A percentile compares a stretch with the other conserved stretches of the same genome.
Evolutionary conservation across 2,888 invertebrate genomes (phyloP).

Genomic region (Spilosoma lubricipeda): DNA sequence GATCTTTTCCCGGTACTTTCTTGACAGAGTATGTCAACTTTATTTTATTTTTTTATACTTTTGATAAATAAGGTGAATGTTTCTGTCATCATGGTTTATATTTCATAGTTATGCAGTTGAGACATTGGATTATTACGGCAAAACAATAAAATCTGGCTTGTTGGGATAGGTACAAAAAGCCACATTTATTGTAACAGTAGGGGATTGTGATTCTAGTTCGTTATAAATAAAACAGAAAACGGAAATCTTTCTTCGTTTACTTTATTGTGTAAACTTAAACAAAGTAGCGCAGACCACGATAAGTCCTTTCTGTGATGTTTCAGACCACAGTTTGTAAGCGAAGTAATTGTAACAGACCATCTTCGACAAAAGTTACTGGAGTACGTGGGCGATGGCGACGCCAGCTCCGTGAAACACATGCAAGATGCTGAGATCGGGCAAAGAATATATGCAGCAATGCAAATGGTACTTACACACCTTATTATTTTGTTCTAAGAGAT

Average conservation of each 20-base stretch:
- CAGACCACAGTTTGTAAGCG: constrained; percentile 64
- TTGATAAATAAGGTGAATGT: too few relatives aligned
- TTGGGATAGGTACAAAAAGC: too few relatives aligned
- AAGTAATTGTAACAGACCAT: constrained; percentile 59
- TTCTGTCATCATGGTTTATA: too few relatives aligned
- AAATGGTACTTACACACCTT: constrained; percentile 80
- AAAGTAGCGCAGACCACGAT: neutral
- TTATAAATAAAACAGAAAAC: neutral
- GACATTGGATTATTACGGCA: too few relatives aligned
- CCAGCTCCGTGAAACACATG: constrained; percentile 68
- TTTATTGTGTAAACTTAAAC: neutral
- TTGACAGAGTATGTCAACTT: too few relatives aligned
- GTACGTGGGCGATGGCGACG: constrained; percentile 74
- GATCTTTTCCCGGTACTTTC: too few relatives aligned
- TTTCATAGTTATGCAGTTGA: too few relatives aligned
- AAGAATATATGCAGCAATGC: constrained; percentile 90
- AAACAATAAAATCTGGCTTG: too few relatives aligned
- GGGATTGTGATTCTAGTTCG: too few relatives aligned
- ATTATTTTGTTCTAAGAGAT: too few relatives aligned
- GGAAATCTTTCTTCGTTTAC: neutral
- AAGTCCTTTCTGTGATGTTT: neutral
- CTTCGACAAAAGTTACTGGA: constrained; percentile 68
- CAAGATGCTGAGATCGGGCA: constrained; percentile 92
- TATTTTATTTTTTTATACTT: too few relatives aligned
- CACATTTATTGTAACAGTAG: too few relatives aligned